Evolutionary conservation across 2,797 vertebrate genomes (phyloP).

Genomic region (Schizothorax lantsangensis): DNA sequence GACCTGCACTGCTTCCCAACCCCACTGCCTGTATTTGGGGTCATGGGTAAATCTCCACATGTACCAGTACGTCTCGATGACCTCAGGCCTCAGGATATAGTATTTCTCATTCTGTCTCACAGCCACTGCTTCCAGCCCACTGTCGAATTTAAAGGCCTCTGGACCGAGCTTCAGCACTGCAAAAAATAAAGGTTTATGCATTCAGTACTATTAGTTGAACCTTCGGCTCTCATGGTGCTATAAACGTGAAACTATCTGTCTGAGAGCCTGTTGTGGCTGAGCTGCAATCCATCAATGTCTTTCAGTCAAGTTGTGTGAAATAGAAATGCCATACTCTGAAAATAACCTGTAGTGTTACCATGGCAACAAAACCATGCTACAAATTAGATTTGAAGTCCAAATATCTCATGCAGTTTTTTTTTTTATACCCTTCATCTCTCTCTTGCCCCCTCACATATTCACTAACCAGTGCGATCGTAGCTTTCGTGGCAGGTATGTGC

Average conservation of each 20-base stretch:
- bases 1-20: conserved; percentile 97
- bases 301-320: conserved; percentile 24
- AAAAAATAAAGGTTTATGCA: neutral
- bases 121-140: conserved; percentile 93
- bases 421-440: neutral
- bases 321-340: conserved; percentile 17
- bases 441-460: conserved; percentile 3
- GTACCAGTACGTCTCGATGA: conserved; percentile 99
- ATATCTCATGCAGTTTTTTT: neutral
- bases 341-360: conserved; percentile 46
- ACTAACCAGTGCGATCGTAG: conserved; percentile 92
- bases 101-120: conserved; percentile 98
- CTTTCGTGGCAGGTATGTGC: conserved; percentile 98
- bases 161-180: conserved; percentile 95
- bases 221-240: neutral
- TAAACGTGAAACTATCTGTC: conserved; percentile 6
- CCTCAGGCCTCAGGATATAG: conserved; percentile 96
- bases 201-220: neutral
- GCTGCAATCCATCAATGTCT: conserved; percentile 15
- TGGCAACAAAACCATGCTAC: conserved; percentile 35
- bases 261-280: conserved; percentile 26
- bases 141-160: conserved; percentile 97
- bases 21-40: conserved; percentile 97
- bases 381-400: neutral
- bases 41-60: conserved; percentile 99